Conservation (phyloP, 2,797 vertebrate genomes). For the Vireo griseus region DNA sequence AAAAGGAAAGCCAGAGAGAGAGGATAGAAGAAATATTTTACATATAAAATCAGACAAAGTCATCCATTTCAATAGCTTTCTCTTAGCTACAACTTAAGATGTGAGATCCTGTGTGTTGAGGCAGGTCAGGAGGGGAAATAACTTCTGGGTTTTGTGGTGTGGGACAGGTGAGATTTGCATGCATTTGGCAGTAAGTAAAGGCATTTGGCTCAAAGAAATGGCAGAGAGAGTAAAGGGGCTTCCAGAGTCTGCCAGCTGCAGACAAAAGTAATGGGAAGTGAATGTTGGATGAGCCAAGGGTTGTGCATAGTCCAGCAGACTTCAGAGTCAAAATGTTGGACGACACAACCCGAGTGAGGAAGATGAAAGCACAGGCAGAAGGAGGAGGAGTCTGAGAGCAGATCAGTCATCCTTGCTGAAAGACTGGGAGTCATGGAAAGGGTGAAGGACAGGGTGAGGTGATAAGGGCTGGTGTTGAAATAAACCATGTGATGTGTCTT, state of each 20-base stretch:
- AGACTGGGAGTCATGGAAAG: not conserved
- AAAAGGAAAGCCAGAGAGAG: not conserved
- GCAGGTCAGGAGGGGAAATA: not conserved
- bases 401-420: constrained; percentile 26
- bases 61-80: not conserved
- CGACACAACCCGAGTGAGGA: not conserved
- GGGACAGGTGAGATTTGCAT: not conserved
- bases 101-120: not conserved
- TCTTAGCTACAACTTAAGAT: not conserved
- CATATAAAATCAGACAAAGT: not conserved
- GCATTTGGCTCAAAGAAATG: not conserved
- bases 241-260: not conserved
- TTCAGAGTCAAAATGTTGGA: not conserved
- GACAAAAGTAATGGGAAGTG: not conserved
- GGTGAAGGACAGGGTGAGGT: not conserved
- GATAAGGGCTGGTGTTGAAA: constrained; percentile 39
- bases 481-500: not conserved
- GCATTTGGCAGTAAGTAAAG: not conserved
- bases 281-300: not conserved
- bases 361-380: not conserved
- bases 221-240: not conserved
- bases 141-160: not conserved
- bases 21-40: not conserved
- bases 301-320: not conserved
- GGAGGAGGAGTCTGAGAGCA: not conserved